Percentiles rank a stretch among this genome's conserved stretches.
Evolutionary conservation across 2,113 vertebrate species (phyloP).

Genomic region (Phocoena sinus): DNA sequence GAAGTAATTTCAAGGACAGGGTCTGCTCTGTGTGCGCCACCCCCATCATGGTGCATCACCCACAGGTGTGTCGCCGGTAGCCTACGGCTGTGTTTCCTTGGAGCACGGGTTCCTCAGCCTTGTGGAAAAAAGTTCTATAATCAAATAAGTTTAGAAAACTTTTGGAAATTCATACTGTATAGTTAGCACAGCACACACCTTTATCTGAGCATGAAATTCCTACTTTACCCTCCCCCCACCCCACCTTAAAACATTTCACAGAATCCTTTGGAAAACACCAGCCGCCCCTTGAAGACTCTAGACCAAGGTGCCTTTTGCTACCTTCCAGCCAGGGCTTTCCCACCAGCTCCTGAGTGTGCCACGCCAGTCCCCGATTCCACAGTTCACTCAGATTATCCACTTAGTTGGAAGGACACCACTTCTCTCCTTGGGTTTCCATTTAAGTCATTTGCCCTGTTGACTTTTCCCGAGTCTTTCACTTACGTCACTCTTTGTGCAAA

Average conservation of each 20-base stretch:
- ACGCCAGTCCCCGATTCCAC: not conserved
- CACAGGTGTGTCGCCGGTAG: fast-evolving
- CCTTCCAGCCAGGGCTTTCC: not conserved
- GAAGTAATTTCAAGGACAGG: not conserved
- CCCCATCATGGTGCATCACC: not conserved
- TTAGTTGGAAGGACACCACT: not conserved
- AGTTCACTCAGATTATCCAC: not conserved
- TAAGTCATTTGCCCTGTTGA: not conserved
- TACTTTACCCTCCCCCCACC: not conserved
- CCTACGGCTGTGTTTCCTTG: not conserved
- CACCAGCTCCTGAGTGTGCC: not conserved
- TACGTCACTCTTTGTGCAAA: not conserved
- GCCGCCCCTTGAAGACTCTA: not conserved
- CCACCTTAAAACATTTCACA: not conserved
- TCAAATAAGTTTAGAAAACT: not conserved
- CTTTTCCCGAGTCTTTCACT: not conserved
- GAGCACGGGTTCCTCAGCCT: not conserved
- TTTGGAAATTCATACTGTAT: not conserved
- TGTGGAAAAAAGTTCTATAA: not conserved
- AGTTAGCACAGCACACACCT: not conserved
- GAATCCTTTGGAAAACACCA: not conserved
- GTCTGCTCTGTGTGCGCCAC: not conserved
- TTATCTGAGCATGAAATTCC: not conserved
- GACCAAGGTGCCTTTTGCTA: not conserved
- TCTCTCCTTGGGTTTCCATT: not conserved